A percentile compares a stretch with the other conserved stretches of the same genome.
Conservation (phyloP, 2,888 invertebrate genomes). For the Agapostemon virescens region DNA sequence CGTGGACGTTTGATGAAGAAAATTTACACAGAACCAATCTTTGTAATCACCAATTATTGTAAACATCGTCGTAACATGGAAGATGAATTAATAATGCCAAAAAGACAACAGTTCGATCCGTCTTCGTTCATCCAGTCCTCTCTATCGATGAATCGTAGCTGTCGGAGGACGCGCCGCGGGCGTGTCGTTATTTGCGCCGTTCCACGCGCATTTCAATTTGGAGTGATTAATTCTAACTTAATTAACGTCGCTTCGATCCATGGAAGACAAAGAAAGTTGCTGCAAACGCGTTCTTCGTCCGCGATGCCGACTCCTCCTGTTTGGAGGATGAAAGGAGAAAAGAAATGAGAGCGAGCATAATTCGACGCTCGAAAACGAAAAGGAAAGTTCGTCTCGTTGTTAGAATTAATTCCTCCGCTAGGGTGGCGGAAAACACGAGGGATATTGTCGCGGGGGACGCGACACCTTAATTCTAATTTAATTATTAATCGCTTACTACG, state of each 20-base stretch:
- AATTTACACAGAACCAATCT: constrained; percentile 7
- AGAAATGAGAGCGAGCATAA: not conserved
- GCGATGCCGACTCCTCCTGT: constrained; percentile 4
- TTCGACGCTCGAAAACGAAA: not conserved
- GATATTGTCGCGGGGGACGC: constrained; percentile 36
- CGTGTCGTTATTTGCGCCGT: not conserved
- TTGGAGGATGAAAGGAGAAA: constrained; percentile 6
- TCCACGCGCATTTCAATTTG: not conserved
- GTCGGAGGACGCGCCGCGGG: not conserved
- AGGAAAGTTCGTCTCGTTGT: not conserved
- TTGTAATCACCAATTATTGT: constrained; percentile 32
- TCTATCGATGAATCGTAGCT: not conserved
- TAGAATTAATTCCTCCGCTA: constrained; percentile 31
- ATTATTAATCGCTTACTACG: constrained; percentile 52
- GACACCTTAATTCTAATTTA: constrained; percentile 45
- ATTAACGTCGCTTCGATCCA: constrained; percentile 30
- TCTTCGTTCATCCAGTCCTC: constrained; percentile 19
- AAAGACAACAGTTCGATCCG: constrained; percentile 21
- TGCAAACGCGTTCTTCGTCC: constrained; percentile 12
- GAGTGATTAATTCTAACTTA: constrained; percentile 42
- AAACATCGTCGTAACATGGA: constrained; percentile 28
- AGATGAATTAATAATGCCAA: constrained; percentile 33
- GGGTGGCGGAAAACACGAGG: constrained; percentile 24
- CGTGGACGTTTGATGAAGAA: constrained; percentile 1
- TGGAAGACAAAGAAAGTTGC: constrained; percentile 49